These are phyloP conservation scores for Festucalex cinctus DNA, from an alignment of 2,113 vertebrate genomes.

Conservation along the genomic window DNA sequence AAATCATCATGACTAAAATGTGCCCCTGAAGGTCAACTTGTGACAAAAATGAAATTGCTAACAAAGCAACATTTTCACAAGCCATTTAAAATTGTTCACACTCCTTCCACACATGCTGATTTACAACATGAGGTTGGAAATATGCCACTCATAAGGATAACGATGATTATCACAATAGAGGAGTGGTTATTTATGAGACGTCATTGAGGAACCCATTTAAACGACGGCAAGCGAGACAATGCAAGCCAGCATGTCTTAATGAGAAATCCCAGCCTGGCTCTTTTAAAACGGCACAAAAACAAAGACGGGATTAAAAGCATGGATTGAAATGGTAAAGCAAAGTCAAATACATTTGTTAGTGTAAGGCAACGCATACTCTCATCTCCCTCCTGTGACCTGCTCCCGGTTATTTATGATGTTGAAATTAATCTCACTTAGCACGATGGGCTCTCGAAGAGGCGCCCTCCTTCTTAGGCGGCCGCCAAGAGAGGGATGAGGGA, in stretches of 20 bases:
- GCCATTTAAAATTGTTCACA: constrained; percentile 10
- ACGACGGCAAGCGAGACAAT: constrained; percentile 43
- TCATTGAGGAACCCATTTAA: constrained; percentile 34
- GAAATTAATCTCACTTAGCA: constrained; percentile 76
- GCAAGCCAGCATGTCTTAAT: constrained; percentile 32
- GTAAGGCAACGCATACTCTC: constrained; percentile 33
- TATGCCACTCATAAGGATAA: constrained; percentile 34
- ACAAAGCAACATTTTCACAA: constrained; percentile 1
- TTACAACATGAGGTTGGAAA: constrained; percentile 14
- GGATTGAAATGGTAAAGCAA: constrained; percentile 50
- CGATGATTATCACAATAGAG: constrained; percentile 36
- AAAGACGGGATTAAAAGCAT: constrained; percentile 59
- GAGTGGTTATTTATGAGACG: constrained; percentile 34
- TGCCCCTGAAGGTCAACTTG: neutral
- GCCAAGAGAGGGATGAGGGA: constrained; percentile 61
- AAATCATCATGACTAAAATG: neutral
- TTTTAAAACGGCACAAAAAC: constrained; percentile 48
- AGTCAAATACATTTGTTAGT: constrained; percentile 59
- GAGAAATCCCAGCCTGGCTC: constrained; percentile 30
- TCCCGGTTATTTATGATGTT: constrained; percentile 74
- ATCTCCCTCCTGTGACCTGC: constrained; percentile 55
- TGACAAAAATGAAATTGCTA: neutral
- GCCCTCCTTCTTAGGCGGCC: constrained; percentile 62
- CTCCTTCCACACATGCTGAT: constrained; percentile 16
- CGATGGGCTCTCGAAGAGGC: constrained; percentile 63